Evolutionary conservation across 1,140 invertebrate species (phyloP).

Genomic region (Cataglyphis hispanica): DNA sequence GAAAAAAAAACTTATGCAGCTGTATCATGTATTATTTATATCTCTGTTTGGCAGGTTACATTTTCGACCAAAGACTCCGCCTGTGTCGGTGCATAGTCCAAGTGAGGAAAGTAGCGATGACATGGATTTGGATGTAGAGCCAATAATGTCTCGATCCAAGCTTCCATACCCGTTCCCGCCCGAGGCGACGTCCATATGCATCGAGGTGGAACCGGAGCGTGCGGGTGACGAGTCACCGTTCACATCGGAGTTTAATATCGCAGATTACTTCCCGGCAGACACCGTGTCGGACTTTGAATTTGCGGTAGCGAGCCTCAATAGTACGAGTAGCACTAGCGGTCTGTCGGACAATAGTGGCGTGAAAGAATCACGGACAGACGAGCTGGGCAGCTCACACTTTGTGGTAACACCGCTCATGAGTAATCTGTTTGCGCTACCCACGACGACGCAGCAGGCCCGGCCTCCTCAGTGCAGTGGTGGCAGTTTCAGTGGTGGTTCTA

Average conservation of each 20-base stretch:
- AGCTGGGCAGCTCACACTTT: conserved; percentile 82
- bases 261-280: conserved; percentile 84
- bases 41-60: conserved; percentile 88
- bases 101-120: conserved; percentile 81
- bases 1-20: background rate
- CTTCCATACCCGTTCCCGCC: conserved; percentile 83
- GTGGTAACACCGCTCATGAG: conserved; percentile 76
- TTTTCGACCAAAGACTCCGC: conserved; percentile 92
- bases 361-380: conserved; percentile 79
- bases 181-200: conserved; percentile 85
- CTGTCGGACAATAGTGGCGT: conserved; percentile 67
- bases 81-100: conserved; percentile 81
- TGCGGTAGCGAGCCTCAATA: conserved; percentile 58
- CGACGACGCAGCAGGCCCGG: conserved; percentile 70
- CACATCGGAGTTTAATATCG: conserved; percentile 85
- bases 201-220: conserved; percentile 83
- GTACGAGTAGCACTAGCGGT: conserved; percentile 66
- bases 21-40: background rate
- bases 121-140: conserved; percentile 77
- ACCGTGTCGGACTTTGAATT: conserved; percentile 81
- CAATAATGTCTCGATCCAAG: conserved; percentile 70
- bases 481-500: conserved; percentile 78
- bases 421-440: conserved; percentile 74
- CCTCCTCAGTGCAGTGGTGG: conserved; percentile 81
- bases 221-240: conserved; percentile 82